Evolutionary conservation across 1,140 invertebrate species (phyloP), one percentile per base, ranked within the genome.

Genomic region (Tenebrio molitor): DNA sequence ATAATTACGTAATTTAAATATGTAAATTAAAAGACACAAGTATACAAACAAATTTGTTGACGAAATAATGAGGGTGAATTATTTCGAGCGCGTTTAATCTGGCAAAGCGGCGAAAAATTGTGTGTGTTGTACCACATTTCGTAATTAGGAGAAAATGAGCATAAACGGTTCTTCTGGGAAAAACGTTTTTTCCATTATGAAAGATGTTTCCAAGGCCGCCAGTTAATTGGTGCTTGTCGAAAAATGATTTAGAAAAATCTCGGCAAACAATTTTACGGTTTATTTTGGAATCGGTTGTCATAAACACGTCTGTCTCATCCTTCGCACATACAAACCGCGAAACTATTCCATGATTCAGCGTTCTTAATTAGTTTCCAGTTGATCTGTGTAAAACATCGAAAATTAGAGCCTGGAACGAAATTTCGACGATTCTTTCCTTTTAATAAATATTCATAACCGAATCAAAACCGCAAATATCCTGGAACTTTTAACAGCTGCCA

Each of bases 371-470:
- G 12, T 58, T 58, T 15, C 23, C 21, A 3, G 50, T 14, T 58
- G 50, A 58, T 58, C 29, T 58, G 29, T 58, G 50, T 58, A n/a
- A 29, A 53, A 53, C 46, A 23, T n/a, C 5, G 21, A 19, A 53
- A 58, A 58, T n/a, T 29, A 25, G n/a, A 7, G 23, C 23, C 12
- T 0, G 2, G 17, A 50, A 50, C 15, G 50, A 58, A 58, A 58
- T 29, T 58, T 17, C 23, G 19, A 17, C 16, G 15, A 17, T 50
- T 58, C 21, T 58, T 50, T 25, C 23, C 7, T 19, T 58, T 58
- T 29, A 58, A 58, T 58, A 58, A 58, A 58, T 58, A 58, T 58
- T 58, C 50, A 58, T 58, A 58, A 58, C 50, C 50, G 19, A 58
- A 58, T 58, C 50, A 58, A 58, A 58, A 58, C 50, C 50, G 10